These are phyloP conservation scores for Pollenia angustigena DNA, from an alignment of 2,888 invertebrate species.

Conservation along the genomic window DNA sequence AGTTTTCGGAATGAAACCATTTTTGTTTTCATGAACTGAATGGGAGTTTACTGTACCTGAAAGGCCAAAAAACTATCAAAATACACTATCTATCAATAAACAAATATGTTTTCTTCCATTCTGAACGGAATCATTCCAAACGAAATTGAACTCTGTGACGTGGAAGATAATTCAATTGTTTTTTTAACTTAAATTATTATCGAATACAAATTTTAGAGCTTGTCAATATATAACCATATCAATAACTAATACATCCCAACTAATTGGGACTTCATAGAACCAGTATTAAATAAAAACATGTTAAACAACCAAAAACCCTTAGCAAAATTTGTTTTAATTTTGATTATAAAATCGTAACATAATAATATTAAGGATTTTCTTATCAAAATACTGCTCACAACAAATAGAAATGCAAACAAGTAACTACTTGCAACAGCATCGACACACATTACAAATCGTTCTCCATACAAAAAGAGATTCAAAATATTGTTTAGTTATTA, in stretches of 20 bases:
- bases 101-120: no score
- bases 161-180: no score
- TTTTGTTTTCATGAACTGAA: no score
- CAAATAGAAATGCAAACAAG: conserved; percentile 2
- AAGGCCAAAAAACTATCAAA: no score
- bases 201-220: no score
- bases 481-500: conserved; percentile 51
- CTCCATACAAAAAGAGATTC: background rate
- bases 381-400: conserved; percentile 51
- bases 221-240: background rate
- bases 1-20: no score
- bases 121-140: no score
- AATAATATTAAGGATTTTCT: conserved; percentile 59
- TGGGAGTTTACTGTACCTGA: no score
- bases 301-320: background rate
- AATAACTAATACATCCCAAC: no score
- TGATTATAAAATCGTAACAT: conserved; percentile 59
- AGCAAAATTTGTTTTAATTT: conserved; percentile 57
- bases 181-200: no score
- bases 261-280: background rate
- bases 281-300: conserved; percentile 20
- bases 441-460: background rate
- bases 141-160: no score
- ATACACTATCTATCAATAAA: no score
- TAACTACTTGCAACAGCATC: background rate